Conservation (phyloP, 2,797 vertebrate species). For the Chlorospingus flavigularis region DNA sequence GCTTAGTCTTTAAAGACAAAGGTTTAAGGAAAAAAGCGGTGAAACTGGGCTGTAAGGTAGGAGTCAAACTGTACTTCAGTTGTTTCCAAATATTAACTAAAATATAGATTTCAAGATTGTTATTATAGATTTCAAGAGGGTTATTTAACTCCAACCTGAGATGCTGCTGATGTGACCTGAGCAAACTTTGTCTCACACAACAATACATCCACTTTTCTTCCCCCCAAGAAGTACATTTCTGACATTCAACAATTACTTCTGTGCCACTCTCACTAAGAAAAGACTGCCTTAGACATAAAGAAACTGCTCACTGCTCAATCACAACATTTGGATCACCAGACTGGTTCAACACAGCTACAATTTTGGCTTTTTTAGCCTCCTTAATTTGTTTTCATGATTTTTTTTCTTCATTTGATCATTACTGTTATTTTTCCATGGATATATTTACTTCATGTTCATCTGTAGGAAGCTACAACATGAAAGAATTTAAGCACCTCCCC, state of each 20-base stretch:
- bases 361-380: not conserved
- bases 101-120: not conserved
- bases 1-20: not conserved
- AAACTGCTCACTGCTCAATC: constrained; percentile 11
- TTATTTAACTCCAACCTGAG: not conserved
- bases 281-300: not conserved
- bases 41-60: not conserved
- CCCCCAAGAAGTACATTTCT: not conserved
- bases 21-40: not conserved
- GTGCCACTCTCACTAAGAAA: not conserved
- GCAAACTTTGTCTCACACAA: not conserved
- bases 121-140: not conserved
- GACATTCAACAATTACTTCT: constrained; percentile 26
- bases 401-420: not conserved
- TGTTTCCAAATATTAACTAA: not conserved
- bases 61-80: not conserved
- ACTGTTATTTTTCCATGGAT: not conserved
- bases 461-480: not conserved
- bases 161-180: not conserved
- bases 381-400: not conserved
- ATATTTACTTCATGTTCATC: not conserved
- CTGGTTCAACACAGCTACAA: not conserved
- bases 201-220: not conserved
- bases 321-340: not conserved
- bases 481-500: not conserved